Conservation (phyloP, 2,888 invertebrate genomes). For the Tachina lurida region DNA sequence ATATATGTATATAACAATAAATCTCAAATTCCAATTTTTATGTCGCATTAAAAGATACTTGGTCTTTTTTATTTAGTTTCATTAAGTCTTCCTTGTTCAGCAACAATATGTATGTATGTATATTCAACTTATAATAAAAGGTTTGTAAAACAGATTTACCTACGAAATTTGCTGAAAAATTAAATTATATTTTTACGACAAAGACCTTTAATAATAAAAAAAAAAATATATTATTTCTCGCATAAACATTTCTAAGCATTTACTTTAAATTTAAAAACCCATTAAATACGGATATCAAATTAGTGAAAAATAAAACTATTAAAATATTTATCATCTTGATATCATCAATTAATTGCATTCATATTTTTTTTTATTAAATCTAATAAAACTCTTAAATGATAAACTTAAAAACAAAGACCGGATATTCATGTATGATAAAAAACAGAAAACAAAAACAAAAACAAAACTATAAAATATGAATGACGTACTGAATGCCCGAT, state of each 20-base stretch:
- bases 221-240: not conserved
- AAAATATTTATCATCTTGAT: slow-evolving; percentile 27
- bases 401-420: slow-evolving; percentile 57
- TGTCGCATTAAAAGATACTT: too few relatives aligned
- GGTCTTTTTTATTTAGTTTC: too few relatives aligned
- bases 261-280: not conserved
- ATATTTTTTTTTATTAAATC: slow-evolving; percentile 23
- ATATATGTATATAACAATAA: too few relatives aligned
- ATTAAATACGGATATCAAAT: slow-evolving; percentile 4
- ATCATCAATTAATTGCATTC: slow-evolving; percentile 22
- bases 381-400: slow-evolving; percentile 39
- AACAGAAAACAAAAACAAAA: not conserved
- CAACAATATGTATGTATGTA: too few relatives aligned
- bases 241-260: not conserved
- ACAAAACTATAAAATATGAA: slow-evolving; percentile 17
- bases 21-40: too few relatives aligned
- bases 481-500: slow-evolving; percentile 16
- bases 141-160: too few relatives aligned
- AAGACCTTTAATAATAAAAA: too few relatives aligned
- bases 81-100: too few relatives aligned
- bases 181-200: too few relatives aligned
- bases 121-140: too few relatives aligned
- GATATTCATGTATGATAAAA: slow-evolving; percentile 35
- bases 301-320: not conserved
- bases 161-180: too few relatives aligned